Evolutionary conservation across 2,888 invertebrate species (phyloP).

Genomic region (Tachina fera): DNA sequence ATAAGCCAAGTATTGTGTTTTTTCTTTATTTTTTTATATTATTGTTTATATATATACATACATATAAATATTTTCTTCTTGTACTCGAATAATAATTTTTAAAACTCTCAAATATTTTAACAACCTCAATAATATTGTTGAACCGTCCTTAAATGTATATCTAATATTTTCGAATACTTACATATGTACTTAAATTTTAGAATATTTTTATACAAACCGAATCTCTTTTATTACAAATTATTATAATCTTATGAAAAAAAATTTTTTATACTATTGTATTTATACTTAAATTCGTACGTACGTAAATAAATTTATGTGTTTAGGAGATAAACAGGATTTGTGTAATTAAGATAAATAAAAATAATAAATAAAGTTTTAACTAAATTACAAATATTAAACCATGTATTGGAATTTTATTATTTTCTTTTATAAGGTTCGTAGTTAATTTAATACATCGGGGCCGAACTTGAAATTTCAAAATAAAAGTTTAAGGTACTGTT

Average conservation of each 20-base stretch:
- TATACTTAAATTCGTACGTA: constrained; percentile 4
- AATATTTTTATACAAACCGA: constrained; percentile 37
- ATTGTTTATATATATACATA: constrained; percentile 2
- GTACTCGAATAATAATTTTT: constrained; percentile 57
- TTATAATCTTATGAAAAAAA: constrained; percentile 38
- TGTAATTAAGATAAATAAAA: constrained; percentile 66
- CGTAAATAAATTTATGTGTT: constrained; percentile 3
- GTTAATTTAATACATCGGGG: not conserved
- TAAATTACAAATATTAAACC: constrained; percentile 13
- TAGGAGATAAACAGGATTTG: constrained; percentile 35
- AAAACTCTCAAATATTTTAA: constrained; percentile 56
- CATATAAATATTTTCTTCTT: not conserved
- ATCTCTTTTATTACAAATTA: constrained; percentile 22
- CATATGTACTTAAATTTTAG: constrained; percentile 50
- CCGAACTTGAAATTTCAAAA: too few relatives aligned
- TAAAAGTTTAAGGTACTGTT: too few relatives aligned
- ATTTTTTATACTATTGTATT: constrained; percentile 47
- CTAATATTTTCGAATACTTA: not conserved
- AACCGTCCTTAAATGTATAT: constrained; percentile 53
- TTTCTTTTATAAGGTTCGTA: not conserved
- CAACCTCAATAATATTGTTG: constrained; percentile 54
- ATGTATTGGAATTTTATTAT: not conserved
- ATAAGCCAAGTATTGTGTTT: constrained; percentile 71
- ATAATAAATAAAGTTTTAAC: constrained; percentile 59
- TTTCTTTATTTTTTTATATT: constrained; percentile 27